These are phyloP conservation scores for Triplophysa yarkandensis DNA, from an alignment of 2,797 vertebrate species.

Conservation along the genomic window DNA sequence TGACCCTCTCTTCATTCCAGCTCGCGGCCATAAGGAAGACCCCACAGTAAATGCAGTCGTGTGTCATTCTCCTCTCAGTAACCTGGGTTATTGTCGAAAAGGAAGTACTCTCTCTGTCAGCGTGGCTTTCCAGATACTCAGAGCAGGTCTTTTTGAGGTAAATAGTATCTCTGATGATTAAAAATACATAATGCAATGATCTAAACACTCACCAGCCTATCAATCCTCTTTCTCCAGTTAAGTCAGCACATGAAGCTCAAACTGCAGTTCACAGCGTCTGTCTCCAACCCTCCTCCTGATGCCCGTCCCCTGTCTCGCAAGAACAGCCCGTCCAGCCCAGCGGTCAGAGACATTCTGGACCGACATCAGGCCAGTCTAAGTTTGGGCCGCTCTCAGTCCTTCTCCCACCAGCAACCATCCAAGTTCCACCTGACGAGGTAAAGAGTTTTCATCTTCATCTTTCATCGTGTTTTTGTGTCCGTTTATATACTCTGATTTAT, in stretches of 20 bases:
- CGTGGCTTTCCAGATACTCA: constrained; percentile 89
- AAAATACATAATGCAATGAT: not conserved
- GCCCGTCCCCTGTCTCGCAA: constrained; percentile 86
- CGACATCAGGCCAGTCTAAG: constrained; percentile 81
- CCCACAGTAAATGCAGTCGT: constrained; percentile 80
- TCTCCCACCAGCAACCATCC: constrained; percentile 92
- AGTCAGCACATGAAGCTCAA: constrained; percentile 95
- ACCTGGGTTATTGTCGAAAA: constrained; percentile 87
- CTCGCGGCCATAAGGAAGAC: constrained; percentile 80
- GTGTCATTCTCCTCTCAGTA: constrained; percentile 89
- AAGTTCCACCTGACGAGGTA: constrained; percentile 93
- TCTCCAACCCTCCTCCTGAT: constrained; percentile 85
- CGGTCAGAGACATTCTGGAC: constrained; percentile 86
- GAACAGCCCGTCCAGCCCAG: constrained; percentile 90
- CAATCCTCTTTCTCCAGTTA: constrained; percentile 69
- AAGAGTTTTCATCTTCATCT: not conserved
- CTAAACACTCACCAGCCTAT: not conserved
- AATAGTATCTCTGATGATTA: not conserved
- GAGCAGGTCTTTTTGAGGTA: constrained; percentile 90
- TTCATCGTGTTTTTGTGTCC: not conserved
- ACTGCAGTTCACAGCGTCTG: constrained; percentile 90
- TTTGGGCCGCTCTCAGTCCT: constrained; percentile 90
- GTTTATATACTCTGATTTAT: not conserved
- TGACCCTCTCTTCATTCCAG: constrained; percentile 61
- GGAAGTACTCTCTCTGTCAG: constrained; percentile 88